phyloP scores from a whole-genome alignment of 2,113 vertebrate genomes.

The Pedetes capensis region DNA sequence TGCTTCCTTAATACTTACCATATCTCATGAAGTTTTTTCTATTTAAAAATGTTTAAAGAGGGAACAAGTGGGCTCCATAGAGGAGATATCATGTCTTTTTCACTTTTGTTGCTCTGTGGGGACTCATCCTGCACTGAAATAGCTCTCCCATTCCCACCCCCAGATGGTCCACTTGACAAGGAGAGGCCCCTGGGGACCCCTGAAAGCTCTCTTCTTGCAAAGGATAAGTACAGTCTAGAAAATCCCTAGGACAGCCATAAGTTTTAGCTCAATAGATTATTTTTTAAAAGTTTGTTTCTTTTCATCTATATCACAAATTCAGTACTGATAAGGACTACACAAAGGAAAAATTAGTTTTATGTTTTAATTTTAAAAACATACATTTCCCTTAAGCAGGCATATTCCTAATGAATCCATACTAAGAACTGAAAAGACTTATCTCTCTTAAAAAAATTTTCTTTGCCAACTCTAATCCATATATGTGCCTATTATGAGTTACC shows the following conservation, averaged over 20 bases:
- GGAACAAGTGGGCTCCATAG: neutral
- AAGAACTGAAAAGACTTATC: neutral
- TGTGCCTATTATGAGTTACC: neutral
- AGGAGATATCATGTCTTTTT: conserved; percentile 43
- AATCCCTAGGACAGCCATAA: conserved; percentile 47
- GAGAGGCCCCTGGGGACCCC: conserved; percentile 53
- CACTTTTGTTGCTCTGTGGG: conserved; percentile 61
- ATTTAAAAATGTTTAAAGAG: conserved; percentile 58
- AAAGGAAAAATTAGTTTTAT: neutral
- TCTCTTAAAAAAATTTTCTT: neutral
- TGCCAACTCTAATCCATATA: neutral
- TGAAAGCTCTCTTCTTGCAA: conserved; percentile 41
- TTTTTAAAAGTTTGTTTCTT: neutral
- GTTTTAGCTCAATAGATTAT: conserved; percentile 23
- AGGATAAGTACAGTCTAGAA: conserved; percentile 35
- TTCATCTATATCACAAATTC: neutral
- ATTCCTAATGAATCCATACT: neutral
- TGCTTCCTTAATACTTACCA: neutral
- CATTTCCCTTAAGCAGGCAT: neutral
- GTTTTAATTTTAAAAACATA: neutral
- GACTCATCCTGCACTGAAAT: conserved; percentile 59
- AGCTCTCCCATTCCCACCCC: conserved; percentile 62
- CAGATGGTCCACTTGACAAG: conserved; percentile 76
- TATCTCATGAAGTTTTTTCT: conserved; percentile 30
- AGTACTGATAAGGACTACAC: neutral